Evolutionary conservation across 1,140 invertebrate genomes (phyloP).

Genomic region (Drosophila repletoides): DNA sequence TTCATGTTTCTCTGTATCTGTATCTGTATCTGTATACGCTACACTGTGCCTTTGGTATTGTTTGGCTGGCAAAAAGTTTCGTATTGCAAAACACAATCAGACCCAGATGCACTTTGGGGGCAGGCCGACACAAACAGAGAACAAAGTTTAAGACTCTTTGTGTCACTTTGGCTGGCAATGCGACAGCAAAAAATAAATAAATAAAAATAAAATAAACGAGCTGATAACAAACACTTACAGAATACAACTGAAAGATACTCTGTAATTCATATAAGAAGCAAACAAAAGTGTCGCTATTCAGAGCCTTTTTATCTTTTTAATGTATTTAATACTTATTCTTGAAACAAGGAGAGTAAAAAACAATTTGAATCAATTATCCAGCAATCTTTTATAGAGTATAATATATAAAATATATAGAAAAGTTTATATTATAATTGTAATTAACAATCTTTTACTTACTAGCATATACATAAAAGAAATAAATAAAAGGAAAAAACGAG

Average conservation of each 20-base stretch:
- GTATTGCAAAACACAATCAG: slow-evolving; percentile 74
- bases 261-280: background rate
- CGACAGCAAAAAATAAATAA: slow-evolving; percentile 2
- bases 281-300: no score
- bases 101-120: slow-evolving; percentile 61
- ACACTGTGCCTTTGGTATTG: slow-evolving; percentile 37
- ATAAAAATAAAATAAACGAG: slow-evolving; percentile 21
- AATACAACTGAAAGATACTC: slow-evolving; percentile 2
- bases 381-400: no score
- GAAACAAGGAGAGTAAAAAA: no score
- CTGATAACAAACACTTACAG: slow-evolving; percentile 1
- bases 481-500: no score
- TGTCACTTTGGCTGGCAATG: slow-evolving; percentile 39
- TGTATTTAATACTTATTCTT: no score
- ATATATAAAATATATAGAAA: no score
- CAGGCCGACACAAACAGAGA: slow-evolving; percentile 34
- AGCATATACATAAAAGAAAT: no score
- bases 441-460: no score
- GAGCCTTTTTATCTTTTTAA: no score
- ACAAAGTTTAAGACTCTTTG: slow-evolving; percentile 45
- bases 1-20: background rate
- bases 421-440: no score
- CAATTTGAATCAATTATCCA: no score
- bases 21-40: slow-evolving; percentile 11
- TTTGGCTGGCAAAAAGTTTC: slow-evolving; percentile 60